phyloP scores from a whole-genome alignment of 2,797 vertebrate genomes.

The Onychomys arenicola region DNA sequence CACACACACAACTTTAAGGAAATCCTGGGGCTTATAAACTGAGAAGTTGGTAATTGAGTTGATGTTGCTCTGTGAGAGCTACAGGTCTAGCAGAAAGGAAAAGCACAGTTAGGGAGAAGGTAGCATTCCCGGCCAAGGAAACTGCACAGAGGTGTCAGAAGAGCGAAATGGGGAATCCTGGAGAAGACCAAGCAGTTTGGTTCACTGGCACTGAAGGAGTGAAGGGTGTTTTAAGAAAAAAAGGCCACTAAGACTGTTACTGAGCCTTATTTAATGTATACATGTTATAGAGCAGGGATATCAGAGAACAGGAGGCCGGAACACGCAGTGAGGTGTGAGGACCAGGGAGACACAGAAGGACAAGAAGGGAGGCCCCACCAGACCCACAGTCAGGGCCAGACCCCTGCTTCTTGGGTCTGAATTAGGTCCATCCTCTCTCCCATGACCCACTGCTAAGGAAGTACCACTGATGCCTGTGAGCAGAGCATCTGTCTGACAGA shows the following conservation, averaged over 20 bases:
- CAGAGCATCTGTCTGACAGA: background rate
- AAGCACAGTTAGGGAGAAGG: too few species aligned
- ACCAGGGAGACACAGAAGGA: background rate
- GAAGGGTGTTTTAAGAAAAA: background rate
- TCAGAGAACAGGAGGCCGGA: background rate
- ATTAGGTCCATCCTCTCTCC: background rate
- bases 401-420: fast-evolving
- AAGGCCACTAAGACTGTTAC: background rate
- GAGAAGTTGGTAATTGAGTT: background rate
- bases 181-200: background rate
- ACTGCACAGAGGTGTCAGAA: background rate
- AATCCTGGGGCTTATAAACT: background rate
- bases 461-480: background rate
- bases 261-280: background rate
- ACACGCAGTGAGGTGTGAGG: fast-evolving
- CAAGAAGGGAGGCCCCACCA: background rate
- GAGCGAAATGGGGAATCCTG: background rate
- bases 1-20: background rate
- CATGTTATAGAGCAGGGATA: background rate
- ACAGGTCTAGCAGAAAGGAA: background rate
- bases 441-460: background rate
- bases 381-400: fast-evolving
- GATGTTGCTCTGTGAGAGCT: background rate
- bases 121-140: background rate
- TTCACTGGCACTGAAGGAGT: background rate